These are phyloP conservation scores for Terrapene triunguis DNA, from an alignment of 2,113 vertebrate genomes.

Conservation along the genomic window DNA sequence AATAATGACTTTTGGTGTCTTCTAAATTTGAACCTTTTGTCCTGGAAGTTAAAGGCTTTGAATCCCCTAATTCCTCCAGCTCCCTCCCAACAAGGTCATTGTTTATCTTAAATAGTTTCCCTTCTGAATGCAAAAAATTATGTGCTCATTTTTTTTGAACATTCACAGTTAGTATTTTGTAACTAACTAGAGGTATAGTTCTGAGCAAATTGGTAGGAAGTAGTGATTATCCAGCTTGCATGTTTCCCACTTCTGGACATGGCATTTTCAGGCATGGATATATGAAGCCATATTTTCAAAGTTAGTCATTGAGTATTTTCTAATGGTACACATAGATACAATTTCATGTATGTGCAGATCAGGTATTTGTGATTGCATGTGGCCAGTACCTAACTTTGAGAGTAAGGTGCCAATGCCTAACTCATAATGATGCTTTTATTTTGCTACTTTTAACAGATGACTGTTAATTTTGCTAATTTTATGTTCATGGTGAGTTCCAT, in stretches of 20 bases:
- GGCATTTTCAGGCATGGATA: not conserved
- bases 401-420: not conserved
- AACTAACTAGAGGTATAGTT: not conserved
- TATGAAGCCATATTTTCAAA: not conserved
- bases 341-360: not conserved
- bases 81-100: not conserved
- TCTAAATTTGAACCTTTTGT: not conserved
- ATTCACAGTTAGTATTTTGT: not conserved
- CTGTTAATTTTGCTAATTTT: not conserved
- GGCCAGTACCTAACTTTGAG: not conserved
- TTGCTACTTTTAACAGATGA: not conserved
- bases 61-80: not conserved
- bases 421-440: not conserved
- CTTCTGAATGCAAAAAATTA: too few relatives aligned
- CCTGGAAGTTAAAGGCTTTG: not conserved
- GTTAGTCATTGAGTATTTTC: not conserved
- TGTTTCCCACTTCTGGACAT: not conserved
- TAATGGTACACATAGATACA: too few relatives aligned
- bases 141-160: not conserved
- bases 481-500: not conserved
- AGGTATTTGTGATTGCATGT: not conserved
- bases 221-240: not conserved
- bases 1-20: not conserved
- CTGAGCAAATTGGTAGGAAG: not conserved
- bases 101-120: not conserved